Evolutionary conservation across 2,888 invertebrate genomes (phyloP), one percentile per base, ranked within the genome.

Genomic region (Torymus auratus): DNA sequence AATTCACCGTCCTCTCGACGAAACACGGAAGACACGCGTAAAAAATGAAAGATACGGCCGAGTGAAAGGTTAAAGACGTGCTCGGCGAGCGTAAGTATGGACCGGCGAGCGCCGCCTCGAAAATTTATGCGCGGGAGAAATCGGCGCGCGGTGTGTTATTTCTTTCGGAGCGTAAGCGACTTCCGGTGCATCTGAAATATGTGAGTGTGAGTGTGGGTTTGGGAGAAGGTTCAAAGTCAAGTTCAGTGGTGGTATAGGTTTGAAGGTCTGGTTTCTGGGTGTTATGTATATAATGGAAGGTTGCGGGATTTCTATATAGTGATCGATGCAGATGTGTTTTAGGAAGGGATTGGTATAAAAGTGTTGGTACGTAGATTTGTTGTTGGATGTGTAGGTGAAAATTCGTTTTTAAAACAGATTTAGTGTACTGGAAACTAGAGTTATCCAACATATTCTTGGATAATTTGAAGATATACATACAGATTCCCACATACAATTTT

Each of bases 61-160:
- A 61, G 52, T 75, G 61, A 68, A 60, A 75, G 60, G 60, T 75
- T 68, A 75, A 75, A 55, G 68, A 75, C 61, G 61, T 61, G 60
- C n/a, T 28, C 17, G 53, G 52, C 67, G 61, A 81, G 82, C 71
- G 73, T 83, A 83, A 83, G 78, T 71, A 5, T 10, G 11, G 50
- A 13, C 50, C 50, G 60, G 10, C n/a, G 15, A 7, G 10, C 10
- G 28, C 13, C 10, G 1, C 3, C 20, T 11, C 68, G 55, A 14
- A 28, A 68, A 55, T 68, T 53, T 68, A 55, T 23, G 52, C 28
- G 11, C 64, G 28, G 20, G 71, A 71, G 71, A 71, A 71, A 71
- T 71, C 61, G 60, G n/a, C 17, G 11, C 4, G 71, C 5, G 41
- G 41, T 41, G 41, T 41, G 41, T 41, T 41, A 41, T 41, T 41